Conservation (phyloP, 2,888 invertebrate species). For the Bombyx huttoni region DNA sequence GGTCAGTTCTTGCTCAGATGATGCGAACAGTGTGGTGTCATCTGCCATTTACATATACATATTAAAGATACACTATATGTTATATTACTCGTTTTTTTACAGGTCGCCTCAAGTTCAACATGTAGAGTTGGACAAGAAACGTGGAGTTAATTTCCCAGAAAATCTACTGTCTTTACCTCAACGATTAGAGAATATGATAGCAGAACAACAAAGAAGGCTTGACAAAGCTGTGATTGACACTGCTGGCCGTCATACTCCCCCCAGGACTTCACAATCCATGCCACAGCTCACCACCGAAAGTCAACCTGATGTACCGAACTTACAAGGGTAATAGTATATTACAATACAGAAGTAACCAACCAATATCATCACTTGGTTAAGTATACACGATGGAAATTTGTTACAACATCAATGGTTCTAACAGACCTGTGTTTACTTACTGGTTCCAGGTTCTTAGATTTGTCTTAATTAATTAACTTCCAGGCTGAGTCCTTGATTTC, state of each 20-base stretch:
- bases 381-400: too few species aligned
- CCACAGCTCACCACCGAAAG: conserved; percentile 34
- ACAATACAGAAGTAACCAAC: neutral
- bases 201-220: conserved; percentile 37
- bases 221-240: conserved; percentile 41
- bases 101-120: conserved; percentile 29
- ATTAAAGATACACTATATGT: too few species aligned
- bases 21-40: too few species aligned
- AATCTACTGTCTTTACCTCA: conserved; percentile 44
- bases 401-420: too few species aligned
- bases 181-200: conserved; percentile 37
- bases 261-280: conserved; percentile 36
- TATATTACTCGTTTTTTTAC: neutral
- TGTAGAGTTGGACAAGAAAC: conserved; percentile 30
- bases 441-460: too few species aligned
- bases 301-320: conserved; percentile 16
- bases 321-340: conserved; percentile 16
- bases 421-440: too few species aligned
- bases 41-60: too few species aligned
- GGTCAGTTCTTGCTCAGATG: too few species aligned
- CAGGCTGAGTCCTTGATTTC: too few species aligned
- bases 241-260: conserved; percentile 28
- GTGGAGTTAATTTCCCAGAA: conserved; percentile 46
- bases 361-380: too few species aligned
- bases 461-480: too few species aligned